phyloP scores from a whole-genome alignment of 2,888 invertebrate species.

The Caenorhabditis becei region DNA sequence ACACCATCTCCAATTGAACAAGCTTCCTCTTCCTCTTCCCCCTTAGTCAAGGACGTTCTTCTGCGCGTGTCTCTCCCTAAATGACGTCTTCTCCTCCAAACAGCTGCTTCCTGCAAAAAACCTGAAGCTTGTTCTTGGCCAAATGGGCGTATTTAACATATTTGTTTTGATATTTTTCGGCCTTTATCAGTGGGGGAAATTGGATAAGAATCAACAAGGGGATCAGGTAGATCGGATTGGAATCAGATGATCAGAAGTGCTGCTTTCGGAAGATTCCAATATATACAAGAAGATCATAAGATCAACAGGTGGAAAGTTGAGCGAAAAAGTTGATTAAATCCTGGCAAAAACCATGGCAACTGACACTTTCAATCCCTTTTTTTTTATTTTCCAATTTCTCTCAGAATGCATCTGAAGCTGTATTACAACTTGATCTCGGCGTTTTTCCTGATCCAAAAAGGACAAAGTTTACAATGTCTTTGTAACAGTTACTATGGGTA shows the following conservation, averaged over 20 bases:
- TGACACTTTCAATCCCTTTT: neutral
- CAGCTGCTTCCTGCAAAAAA: conserved; percentile 11
- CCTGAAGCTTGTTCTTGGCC: neutral
- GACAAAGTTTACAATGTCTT: neutral
- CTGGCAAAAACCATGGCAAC: conserved; percentile 35
- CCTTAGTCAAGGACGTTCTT: neutral
- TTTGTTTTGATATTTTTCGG: neutral
- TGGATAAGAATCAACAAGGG: neutral
- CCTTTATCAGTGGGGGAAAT: neutral
- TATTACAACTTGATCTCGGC: neutral
- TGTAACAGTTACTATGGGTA: neutral
- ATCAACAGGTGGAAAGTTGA: conserved; percentile 10
- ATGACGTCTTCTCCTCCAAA: neutral
- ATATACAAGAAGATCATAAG: neutral
- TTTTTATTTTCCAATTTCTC: conserved; percentile 2
- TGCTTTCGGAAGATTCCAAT: neutral
- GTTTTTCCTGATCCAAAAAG: neutral
- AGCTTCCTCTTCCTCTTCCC: neutral
- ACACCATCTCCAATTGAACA: neutral
- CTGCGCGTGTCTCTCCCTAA: neutral
- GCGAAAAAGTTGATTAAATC: neutral
- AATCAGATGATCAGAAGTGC: neutral
- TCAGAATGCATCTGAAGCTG: no score
- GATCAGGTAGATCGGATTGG: neutral
- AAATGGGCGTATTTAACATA: neutral